These are phyloP conservation scores for Busseola fusca DNA, from an alignment of 2,888 invertebrate species.

Conservation along the genomic window DNA sequence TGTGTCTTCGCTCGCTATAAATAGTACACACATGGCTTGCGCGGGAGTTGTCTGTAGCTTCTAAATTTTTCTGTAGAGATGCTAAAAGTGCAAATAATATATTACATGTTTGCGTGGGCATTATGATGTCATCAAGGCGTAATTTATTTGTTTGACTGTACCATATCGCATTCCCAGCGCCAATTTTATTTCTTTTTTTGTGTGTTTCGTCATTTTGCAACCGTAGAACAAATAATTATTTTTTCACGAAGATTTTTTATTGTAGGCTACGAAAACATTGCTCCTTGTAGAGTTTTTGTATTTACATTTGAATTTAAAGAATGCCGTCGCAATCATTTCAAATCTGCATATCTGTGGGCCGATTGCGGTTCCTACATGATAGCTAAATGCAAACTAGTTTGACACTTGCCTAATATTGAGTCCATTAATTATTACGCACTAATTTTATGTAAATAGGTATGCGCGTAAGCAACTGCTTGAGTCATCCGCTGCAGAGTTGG, in stretches of 20 bases:
- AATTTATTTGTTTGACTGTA: neutral
- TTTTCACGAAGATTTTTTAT: neutral
- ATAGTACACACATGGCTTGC: neutral
- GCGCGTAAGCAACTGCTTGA: constrained; percentile 15
- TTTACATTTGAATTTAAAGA: constrained; percentile 33
- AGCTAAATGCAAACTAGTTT: constrained; percentile 33
- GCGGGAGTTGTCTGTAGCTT: neutral
- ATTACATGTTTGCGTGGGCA: neutral
- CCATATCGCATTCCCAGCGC: neutral
- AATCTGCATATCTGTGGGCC: constrained; percentile 17
- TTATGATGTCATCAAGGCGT: neutral
- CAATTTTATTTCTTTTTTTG: neutral
- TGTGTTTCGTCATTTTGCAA: neutral
- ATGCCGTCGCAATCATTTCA: constrained; percentile 16
- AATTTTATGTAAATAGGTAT: constrained; percentile 41
- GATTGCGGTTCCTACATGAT: constrained; percentile 7
- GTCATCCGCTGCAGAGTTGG: constrained; percentile 17
- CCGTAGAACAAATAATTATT: neutral
- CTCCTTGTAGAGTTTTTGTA: constrained; percentile 7
- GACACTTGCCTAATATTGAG: constrained; percentile 38
- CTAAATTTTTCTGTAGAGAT: neutral
- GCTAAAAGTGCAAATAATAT: constrained; percentile 6
- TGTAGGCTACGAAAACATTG: constrained; percentile 17
- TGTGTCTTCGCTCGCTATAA: no score
- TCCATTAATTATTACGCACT: constrained; percentile 43